These are phyloP conservation scores for Microcebus griseorufus DNA, from an alignment of 2,113 vertebrate genomes.

Conservation along the genomic window DNA sequence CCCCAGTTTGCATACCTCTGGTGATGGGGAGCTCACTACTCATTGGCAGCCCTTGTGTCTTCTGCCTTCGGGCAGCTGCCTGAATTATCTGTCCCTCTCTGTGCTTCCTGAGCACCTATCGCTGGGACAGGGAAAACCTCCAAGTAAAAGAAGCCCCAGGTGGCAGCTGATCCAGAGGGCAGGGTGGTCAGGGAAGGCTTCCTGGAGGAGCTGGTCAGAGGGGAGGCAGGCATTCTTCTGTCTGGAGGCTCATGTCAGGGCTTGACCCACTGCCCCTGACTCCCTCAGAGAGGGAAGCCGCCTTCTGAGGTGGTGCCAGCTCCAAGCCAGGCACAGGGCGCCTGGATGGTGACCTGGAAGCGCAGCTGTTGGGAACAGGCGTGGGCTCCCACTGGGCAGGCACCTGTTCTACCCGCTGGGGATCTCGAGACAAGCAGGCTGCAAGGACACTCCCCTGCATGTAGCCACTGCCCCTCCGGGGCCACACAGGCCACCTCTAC, in stretches of 20 bases:
- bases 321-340: neutral
- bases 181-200: neutral
- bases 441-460: fast-evolving
- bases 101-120: neutral
- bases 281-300: neutral
- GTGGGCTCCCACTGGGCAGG: neutral
- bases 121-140: neutral
- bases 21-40: neutral
- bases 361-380: neutral
- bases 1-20: neutral
- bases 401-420: neutral
- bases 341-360: neutral
- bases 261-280: neutral
- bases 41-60: neutral
- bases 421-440: neutral
- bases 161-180: neutral
- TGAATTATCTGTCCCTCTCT: fast-evolving
- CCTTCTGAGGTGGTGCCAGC: neutral
- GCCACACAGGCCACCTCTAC: fast-evolving
- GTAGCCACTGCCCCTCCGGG: fast-evolving
- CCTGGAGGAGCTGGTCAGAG: neutral
- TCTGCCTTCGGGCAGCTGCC: neutral
- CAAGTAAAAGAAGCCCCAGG: neutral
- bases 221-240: too few species aligned
- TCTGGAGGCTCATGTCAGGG: neutral